These are phyloP conservation scores for Bombus pyrosoma DNA, from an alignment of 1,140 invertebrate species.

Conservation along the genomic window DNA sequence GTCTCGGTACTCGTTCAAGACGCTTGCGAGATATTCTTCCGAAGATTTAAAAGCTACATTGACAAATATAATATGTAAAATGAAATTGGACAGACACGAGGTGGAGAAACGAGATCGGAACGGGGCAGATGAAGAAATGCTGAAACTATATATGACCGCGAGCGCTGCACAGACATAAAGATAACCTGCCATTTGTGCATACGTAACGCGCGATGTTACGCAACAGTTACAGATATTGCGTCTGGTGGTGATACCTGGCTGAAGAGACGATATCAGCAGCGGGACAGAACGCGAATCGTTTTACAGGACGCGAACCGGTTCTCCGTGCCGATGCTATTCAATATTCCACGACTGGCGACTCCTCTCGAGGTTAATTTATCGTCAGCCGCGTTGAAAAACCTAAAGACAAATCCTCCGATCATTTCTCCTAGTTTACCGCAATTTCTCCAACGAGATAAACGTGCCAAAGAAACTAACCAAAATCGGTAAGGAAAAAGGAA, in stretches of 20 bases:
- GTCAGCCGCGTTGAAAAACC: not conserved
- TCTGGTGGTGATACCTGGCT: slow-evolving; percentile 59
- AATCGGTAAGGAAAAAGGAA: not conserved
- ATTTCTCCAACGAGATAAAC: not conserved
- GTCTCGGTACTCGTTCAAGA: not conserved
- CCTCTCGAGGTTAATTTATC: slow-evolving; percentile 30
- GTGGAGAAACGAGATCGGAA: not conserved
- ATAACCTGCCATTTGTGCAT: slow-evolving; percentile 60
- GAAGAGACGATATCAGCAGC: slow-evolving; percentile 28
- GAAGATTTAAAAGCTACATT: not conserved
- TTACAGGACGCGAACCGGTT: slow-evolving; percentile 33
- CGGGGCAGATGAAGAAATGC: slow-evolving; percentile 15
- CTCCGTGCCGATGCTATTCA: slow-evolving; percentile 13
- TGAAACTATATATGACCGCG: slow-evolving; percentile 6
- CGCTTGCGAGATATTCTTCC: not conserved
- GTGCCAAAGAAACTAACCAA: not conserved
- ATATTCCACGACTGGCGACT: slow-evolving; percentile 20
- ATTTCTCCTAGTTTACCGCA: not conserved
- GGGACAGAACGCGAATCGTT: slow-evolving; percentile 39
- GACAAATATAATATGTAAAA: not conserved
- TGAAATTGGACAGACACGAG: not conserved
- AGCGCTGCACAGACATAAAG: slow-evolving; percentile 43
- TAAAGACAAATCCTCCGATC: not conserved
- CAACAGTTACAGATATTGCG: slow-evolving; percentile 63
- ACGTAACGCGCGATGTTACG: slow-evolving; percentile 57